Base-by-base conservation (phyloP, 53 echinoderm and acorn worm genomes). In the Arbacia lixula region DNA sequence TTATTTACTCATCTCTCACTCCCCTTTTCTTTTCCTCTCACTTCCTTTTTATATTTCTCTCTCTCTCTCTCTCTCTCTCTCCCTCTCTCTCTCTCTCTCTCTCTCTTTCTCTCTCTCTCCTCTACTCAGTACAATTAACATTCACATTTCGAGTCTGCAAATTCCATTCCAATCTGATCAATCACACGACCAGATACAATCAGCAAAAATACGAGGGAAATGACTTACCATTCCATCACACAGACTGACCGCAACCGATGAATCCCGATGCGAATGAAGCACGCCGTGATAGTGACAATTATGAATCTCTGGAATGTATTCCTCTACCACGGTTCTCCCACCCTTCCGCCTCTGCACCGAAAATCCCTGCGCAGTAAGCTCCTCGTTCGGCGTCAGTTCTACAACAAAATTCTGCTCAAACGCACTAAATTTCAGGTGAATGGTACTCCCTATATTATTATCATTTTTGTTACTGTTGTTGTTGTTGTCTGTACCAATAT, bases 211-310 rank as follows among this genome's bases (percentile, higher is more conserved):
- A n/a, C n/a, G 3, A 61, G 49, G 28, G 30, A 21, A 6, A 50
- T 3, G 35, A 96, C 97, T 96, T 86, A 96, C 97, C 97, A 97
- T 68, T 52, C 97, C 97, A 84, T 97, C 86, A 54, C 97, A 97
- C 6, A 93, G 75, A 68, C 93, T 97, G 67, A 97, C 85, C 6
- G 97, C 97, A 2, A 90, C 90, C 4, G 80, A 84, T 0, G 93
- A 93, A 26, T 86, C 67, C 38, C 65, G 27, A 46, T 94, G 97
- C 11, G 93, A 92, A 29, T 50, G 38, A 52, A 90, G 61, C 31
- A 52, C 66, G 12, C 97, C 97, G 29, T 85, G 80, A 60, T 90
- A 97, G 83, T 93, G 90, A 81, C 97, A 97, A 46, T 88, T 91
- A 36, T 91, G 86, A n/a, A 91, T 34, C 46, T 89, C 83, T 29